phyloP scores from a whole-genome alignment of 2,113 vertebrate genomes.

The Choloepus hoffmanni region DNA sequence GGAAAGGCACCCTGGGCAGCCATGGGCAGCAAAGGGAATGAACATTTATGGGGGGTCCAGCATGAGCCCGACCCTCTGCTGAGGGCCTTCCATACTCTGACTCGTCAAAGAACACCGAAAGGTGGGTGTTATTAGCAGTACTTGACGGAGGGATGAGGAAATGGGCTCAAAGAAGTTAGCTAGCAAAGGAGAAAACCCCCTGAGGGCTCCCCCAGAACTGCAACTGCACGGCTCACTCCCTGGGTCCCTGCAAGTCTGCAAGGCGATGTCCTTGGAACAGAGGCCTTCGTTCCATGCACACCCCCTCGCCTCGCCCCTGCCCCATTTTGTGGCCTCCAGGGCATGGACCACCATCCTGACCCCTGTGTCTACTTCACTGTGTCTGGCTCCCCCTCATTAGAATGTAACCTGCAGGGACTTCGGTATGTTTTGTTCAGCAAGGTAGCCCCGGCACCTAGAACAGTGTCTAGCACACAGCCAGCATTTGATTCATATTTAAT shows the following conservation, averaged over 20 bases:
- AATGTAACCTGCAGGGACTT: neutral
- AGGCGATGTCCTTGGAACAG: neutral
- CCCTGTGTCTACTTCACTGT: fast-evolving
- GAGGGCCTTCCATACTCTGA: too few relatives aligned
- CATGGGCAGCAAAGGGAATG: neutral
- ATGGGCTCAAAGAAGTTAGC: neutral
- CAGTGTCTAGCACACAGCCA: neutral
- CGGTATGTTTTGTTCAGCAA: too few relatives aligned
- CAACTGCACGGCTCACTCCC: neutral
- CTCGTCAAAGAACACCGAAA: neutral
- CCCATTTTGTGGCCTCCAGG: fast-evolving
- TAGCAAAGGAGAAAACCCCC: neutral
- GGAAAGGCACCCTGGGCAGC: neutral
- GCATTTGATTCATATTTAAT: neutral
- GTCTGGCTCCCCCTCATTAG: neutral
- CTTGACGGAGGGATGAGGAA: neutral
- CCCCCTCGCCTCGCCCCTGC: neutral
- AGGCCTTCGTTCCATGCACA: neutral
- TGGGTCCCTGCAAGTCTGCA: neutral
- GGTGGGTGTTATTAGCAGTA: neutral
- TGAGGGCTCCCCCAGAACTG: neutral
- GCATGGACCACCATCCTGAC: neutral
- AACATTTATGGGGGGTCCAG: neutral
- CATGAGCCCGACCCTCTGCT: neutral
- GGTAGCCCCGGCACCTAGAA: neutral